Evolutionary conservation across 2,797 vertebrate genomes (phyloP).

Genomic region (Danio choprae): DNA sequence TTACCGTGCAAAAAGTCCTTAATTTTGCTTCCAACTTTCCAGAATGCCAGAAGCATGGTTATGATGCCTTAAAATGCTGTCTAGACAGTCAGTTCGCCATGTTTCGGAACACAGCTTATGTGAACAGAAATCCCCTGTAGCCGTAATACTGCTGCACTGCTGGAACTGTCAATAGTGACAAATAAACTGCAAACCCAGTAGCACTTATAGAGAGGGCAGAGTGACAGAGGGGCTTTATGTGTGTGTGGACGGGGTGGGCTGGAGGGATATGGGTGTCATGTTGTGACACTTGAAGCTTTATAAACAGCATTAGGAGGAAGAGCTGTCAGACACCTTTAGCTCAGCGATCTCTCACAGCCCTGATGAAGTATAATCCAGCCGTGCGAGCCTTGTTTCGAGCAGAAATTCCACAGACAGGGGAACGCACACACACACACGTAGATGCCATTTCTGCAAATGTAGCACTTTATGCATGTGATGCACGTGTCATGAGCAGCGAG

Average conservation of each 20-base stretch:
- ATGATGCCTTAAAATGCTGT: slow-evolving; percentile 23
- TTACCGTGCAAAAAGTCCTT: slow-evolving; percentile 1
- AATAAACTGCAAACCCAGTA: slow-evolving; percentile 41
- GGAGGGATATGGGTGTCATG: slow-evolving; percentile 49
- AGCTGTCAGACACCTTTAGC: slow-evolving; percentile 52
- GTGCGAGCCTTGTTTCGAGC: slow-evolving; percentile 20
- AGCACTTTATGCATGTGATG: slow-evolving; percentile 29
- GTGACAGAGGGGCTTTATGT: slow-evolving; percentile 36
- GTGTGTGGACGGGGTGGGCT: slow-evolving; percentile 42
- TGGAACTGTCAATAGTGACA: slow-evolving; percentile 50
- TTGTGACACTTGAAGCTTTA: slow-evolving; percentile 48
- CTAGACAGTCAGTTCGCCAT: slow-evolving; percentile 15
- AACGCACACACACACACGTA: neutral
- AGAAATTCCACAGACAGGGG: slow-evolving; percentile 7
- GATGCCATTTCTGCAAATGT: neutral
- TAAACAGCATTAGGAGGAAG: slow-evolving; percentile 50
- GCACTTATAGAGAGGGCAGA: slow-evolving; percentile 40
- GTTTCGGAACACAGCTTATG: slow-evolving; percentile 17
- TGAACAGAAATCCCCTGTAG: slow-evolving; percentile 33
- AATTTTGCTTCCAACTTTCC: slow-evolving; percentile 13
- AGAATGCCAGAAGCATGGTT: neutral
- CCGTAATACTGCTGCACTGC: slow-evolving; percentile 17
- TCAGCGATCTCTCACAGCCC: slow-evolving; percentile 37
- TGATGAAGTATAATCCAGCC: slow-evolving; percentile 51
- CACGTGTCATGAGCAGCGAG: slow-evolving; percentile 22